Base-by-base conservation (phyloP, 2,888 invertebrate species). In the Melanchra persicariae region DNA sequence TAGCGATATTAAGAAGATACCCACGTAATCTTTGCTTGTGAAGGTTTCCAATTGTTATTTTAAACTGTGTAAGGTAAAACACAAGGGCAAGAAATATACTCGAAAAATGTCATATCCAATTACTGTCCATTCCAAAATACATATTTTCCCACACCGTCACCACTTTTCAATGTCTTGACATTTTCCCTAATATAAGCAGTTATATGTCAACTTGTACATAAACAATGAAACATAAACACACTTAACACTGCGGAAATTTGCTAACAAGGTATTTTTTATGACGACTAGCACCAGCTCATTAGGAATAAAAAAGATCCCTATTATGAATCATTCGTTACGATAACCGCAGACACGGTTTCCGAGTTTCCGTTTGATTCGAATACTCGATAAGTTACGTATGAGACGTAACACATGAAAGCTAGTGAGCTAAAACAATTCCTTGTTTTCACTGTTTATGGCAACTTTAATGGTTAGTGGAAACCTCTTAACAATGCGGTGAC, bases 361-460 rank as follows among this genome's bases (percentile, higher is more conserved):
- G 63, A 71, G 57, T 79, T 77, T 69, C 62, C 74, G 71, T 51
- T 58, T 45, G 45, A 54, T 54, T 43, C 55, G 47, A 71, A 72
- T 45, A 61, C 30, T 68, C 57, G 67, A 62, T 51, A 78, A 34
- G 24, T 78, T 79, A 67, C 52, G 49, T 54, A 30, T 30, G 26
- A 55, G 19, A 60, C 60, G 67, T 75, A 67, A 81, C 40, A 61
- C 60, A 80, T 66, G 77, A 79, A 77, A 83, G 79, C 68, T 79
- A 72, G 63, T 64, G 52, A 75, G 45, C 52, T 65, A 77, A 68
- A 82, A 82, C 80, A 64, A 81, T 82, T 81, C 74, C 79, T 79
- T 71, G 78, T 81, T 84, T 85, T 83, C 80, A 72, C 84, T 81
- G 65, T 74, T 77, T 81, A 80, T 67, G 62, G 59, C 61, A 54